Base-by-base conservation (phyloP, 2,797 vertebrate species). In the Tapera naevia region DNA sequence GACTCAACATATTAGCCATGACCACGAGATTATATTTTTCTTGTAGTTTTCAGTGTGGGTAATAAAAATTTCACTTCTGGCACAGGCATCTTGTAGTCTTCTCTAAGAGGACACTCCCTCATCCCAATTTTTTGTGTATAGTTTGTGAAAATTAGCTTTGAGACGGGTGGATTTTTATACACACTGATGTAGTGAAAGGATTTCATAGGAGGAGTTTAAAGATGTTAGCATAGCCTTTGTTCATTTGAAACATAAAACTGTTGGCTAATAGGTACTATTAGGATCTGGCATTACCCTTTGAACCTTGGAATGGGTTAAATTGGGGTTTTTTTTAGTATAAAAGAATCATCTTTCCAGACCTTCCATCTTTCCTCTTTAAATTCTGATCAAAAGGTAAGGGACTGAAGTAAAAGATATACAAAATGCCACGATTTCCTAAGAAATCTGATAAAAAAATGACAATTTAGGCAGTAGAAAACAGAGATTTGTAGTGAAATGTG, bases 251-350 rank as follows among this genome's bases (percentile, higher is more conserved):
- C 46, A 35, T 4, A 1, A 10, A 82, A 41, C 17, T 71, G 17
- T 81, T 57, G 92, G 74, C 30, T 64, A 46, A 41, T 25, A 60
- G 24, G 12, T 72, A 57, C 17, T 70, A 24, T 1, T 67, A 45
- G 43, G 30, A 66, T 72, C 61, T 78, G 60, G 37, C 46, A 56
- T 56, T 66, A 57, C 39, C 23, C 16, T 21, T 46, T 86, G 45
- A 86, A 62, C 13, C 18, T 39, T 50, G 46, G 19, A 66, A 73
- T 39, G 45, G 30, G 43, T 53, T 64, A 88, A 51, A 69, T 5
- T 28, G 11, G 7, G 6, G 3, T 0, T 3, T 0, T 43, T 17
- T 37, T 9, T 25, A 9, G 7, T 32, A 2, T 70, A 80, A 89
- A 90, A 57, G 41, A 78, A 50, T 74, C 2, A 11, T 58, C 22